Evolutionary conservation across 2,888 invertebrate genomes (phyloP).

Genomic region (Cataglyphis cursor): DNA sequence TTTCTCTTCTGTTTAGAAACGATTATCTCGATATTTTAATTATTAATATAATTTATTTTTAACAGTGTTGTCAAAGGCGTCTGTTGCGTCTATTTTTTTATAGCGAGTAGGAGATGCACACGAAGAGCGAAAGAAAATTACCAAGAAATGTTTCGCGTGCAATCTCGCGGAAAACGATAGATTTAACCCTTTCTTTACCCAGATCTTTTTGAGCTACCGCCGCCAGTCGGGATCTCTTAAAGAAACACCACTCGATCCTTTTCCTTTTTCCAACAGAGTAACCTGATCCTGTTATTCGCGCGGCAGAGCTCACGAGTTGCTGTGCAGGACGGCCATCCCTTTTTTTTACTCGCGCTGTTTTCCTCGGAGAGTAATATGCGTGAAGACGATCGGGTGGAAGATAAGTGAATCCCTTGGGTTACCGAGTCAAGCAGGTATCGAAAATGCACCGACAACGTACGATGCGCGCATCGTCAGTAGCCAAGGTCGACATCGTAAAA

Average conservation of each 20-base stretch:
- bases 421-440: constrained; percentile 77
- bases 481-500: constrained; percentile 49
- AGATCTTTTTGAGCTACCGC: constrained; percentile 67
- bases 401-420: constrained; percentile 82
- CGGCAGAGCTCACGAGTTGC: constrained; percentile 78
- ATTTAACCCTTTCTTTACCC: constrained; percentile 59
- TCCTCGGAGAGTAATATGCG: constrained; percentile 82
- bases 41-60: constrained; percentile 4
- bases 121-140: constrained; percentile 25
- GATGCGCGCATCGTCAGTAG: constrained; percentile 71
- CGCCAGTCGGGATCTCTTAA: constrained; percentile 54
- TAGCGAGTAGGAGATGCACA: constrained; percentile 1
- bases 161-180: constrained; percentile 71
- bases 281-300: constrained; percentile 86
- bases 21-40: background rate
- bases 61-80: background rate
- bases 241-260: constrained; percentile 68
- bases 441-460: constrained; percentile 69
- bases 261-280: constrained; percentile 80
- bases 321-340: constrained; percentile 63
- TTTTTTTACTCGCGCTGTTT: constrained; percentile 79
- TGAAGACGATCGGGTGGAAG: constrained; percentile 84
- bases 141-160: constrained; percentile 58
- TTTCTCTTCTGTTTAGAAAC: background rate
- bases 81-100: background rate